phyloP scores from a whole-genome alignment of 2,888 invertebrate genomes.

The Polymixis lichenea region DNA sequence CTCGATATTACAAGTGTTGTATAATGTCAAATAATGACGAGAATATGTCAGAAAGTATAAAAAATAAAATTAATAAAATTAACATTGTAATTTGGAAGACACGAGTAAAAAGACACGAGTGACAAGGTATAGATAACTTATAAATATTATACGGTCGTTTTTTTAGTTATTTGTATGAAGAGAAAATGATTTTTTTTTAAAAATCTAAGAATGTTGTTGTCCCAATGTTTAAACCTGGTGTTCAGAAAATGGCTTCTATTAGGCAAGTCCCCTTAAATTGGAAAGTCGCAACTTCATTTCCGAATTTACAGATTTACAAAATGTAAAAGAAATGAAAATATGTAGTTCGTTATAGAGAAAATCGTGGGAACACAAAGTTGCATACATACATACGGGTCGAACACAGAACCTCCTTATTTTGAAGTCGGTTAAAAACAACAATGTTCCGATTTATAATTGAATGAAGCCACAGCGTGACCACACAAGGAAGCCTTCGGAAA shows the following conservation, averaged over 20 bases:
- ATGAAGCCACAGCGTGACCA: slow-evolving; percentile 29
- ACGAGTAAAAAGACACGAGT: too few species aligned
- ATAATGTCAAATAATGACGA: too few species aligned
- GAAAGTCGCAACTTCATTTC: too few species aligned
- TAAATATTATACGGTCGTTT: neutral
- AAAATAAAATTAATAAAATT: too few species aligned
- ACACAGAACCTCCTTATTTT: neutral
- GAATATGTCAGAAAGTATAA: too few species aligned
- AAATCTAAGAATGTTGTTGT: too few species aligned
- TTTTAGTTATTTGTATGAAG: neutral
- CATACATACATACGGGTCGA: neutral
- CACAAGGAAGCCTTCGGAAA: slow-evolving; percentile 29
- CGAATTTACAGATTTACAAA: neutral
- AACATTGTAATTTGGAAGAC: too few species aligned
- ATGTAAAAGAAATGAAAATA: neutral
- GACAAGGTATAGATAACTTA: too few species aligned
- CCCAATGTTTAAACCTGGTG: neutral
- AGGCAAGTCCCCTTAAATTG: too few species aligned
- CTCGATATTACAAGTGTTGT: too few species aligned
- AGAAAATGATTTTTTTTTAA: neutral
- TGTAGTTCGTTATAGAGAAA: neutral
- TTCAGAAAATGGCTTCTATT: neutral
- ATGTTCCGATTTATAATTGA: neutral
- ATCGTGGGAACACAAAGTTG: neutral
- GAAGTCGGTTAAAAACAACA: neutral